Conservation (phyloP, 2,797 vertebrate species). For the Hirundo rustica region DNA sequence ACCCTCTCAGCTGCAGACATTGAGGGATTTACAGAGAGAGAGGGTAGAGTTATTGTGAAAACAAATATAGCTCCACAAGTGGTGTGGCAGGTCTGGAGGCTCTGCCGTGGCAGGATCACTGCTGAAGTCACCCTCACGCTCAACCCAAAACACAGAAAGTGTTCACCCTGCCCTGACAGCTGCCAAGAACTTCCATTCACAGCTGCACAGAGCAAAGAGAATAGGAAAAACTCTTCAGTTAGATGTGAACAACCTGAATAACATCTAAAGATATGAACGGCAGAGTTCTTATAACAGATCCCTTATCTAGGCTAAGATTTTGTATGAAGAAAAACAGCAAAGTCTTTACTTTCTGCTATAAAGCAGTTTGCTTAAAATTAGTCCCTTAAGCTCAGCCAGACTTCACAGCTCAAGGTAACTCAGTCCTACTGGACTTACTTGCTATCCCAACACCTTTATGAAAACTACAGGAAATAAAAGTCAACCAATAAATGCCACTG, state of each 20-base stretch:
- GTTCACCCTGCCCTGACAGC: not conserved
- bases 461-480: not conserved
- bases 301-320: not conserved
- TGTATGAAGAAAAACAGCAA: rapidly evolving
- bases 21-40: too few relatives aligned
- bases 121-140: not conserved
- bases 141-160: not conserved
- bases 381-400: not conserved
- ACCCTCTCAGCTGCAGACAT: not conserved
- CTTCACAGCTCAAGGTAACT: not conserved
- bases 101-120: rapidly evolving
- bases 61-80: not conserved
- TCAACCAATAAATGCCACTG: not conserved
- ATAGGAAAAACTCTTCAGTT: not conserved
- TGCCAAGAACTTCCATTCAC: not conserved
- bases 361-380: not conserved
- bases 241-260: not conserved
- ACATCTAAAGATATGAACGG: not conserved
- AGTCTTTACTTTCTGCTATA: not conserved
- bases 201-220: not conserved
- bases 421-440: not conserved
- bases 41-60: rapidly evolving
- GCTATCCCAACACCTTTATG: not conserved
- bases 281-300: not conserved
- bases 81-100: not conserved